phyloP scores from a whole-genome alignment of 1,140 invertebrate species.

The Drosophila parvula region DNA sequence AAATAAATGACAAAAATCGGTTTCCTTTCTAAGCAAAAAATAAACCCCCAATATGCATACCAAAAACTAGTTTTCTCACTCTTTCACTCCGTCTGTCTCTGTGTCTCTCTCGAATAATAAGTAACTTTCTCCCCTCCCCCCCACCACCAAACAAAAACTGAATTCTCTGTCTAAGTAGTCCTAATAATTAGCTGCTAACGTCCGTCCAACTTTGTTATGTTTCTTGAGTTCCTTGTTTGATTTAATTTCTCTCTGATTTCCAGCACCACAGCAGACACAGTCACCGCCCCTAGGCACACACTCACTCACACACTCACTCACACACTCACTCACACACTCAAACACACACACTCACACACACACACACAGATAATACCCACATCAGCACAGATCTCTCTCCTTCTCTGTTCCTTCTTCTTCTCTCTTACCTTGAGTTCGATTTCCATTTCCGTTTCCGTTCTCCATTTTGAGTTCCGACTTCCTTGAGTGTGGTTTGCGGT shows the following conservation, averaged over 20 bases:
- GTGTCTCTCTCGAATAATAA: slow-evolving; percentile 24
- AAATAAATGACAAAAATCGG: slow-evolving; percentile 71
- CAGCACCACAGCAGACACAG: slow-evolving; percentile 68
- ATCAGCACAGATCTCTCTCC: slow-evolving; percentile 29
- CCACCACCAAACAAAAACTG: background rate
- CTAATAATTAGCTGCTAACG: slow-evolving; percentile 44
- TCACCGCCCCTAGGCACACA: slow-evolving; percentile 34
- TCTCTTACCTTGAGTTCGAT: slow-evolving; percentile 44
- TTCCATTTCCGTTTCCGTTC: slow-evolving; percentile 47
- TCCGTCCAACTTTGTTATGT: slow-evolving; percentile 27
- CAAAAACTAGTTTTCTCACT: slow-evolving; percentile 50
- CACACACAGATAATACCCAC: slow-evolving; percentile 2
- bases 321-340: too few species aligned
- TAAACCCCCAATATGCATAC: slow-evolving; percentile 67
- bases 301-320: slow-evolving; percentile 7
- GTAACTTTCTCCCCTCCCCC: too few species aligned
- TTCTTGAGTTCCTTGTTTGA: slow-evolving; percentile 32
- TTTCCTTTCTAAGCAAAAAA: slow-evolving; percentile 69
- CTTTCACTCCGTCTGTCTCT: slow-evolving; percentile 35
- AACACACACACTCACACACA: slow-evolving; percentile 8
- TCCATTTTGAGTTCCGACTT: slow-evolving; percentile 49
- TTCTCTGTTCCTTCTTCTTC: slow-evolving; percentile 16
- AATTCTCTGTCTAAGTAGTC: slow-evolving; percentile 57
- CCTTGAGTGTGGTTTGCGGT: slow-evolving; percentile 83
- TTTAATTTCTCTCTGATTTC: slow-evolving; percentile 58